Conservation (phyloP, 1,140 invertebrate genomes). For the Neuroterus valhalla region DNA sequence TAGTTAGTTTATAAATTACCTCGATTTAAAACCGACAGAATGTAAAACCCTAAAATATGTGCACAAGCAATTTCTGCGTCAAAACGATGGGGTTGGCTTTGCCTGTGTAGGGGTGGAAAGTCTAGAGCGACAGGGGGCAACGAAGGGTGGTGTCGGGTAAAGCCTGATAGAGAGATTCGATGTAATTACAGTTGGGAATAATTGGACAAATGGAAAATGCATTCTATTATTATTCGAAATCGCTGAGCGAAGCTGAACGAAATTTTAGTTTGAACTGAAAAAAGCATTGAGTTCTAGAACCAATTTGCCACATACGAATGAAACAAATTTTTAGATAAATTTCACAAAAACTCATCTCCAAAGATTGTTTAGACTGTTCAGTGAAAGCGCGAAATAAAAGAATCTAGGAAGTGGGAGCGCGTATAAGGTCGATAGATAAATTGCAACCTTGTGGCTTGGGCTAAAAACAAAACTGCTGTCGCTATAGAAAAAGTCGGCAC, state of each 20-base stretch:
- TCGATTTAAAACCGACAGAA: background rate
- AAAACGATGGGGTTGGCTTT: slow-evolving; percentile 24
- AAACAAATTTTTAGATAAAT: slow-evolving; percentile 32
- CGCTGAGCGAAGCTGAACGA: background rate
- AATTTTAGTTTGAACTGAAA: background rate
- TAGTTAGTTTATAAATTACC: no score
- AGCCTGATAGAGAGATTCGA: slow-evolving; percentile 55
- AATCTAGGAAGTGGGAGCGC: slow-evolving; percentile 33
- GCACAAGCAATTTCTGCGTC: slow-evolving; percentile 53
- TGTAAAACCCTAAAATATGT: slow-evolving; percentile 45
- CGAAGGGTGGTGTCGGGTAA: slow-evolving; percentile 25
- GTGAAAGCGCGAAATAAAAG: slow-evolving; percentile 50
- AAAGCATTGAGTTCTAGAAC: background rate
- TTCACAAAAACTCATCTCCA: no score
- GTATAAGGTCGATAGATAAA: slow-evolving; percentile 31
- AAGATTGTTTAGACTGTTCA: no score
- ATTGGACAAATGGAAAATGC: slow-evolving; percentile 62
- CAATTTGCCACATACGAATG: background rate
- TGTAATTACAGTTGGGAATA: slow-evolving; percentile 63
- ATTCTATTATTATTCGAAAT: slow-evolving; percentile 56
- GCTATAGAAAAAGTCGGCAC: no score
- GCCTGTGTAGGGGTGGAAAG: slow-evolving; percentile 10
- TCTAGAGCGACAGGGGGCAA: slow-evolving; percentile 12
- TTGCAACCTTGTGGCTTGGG: slow-evolving; percentile 39
- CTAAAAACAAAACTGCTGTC: no score